These are phyloP conservation scores for Ambastaia sidthimunki DNA, from an alignment of 2,797 vertebrate species.

Conservation along the genomic window DNA sequence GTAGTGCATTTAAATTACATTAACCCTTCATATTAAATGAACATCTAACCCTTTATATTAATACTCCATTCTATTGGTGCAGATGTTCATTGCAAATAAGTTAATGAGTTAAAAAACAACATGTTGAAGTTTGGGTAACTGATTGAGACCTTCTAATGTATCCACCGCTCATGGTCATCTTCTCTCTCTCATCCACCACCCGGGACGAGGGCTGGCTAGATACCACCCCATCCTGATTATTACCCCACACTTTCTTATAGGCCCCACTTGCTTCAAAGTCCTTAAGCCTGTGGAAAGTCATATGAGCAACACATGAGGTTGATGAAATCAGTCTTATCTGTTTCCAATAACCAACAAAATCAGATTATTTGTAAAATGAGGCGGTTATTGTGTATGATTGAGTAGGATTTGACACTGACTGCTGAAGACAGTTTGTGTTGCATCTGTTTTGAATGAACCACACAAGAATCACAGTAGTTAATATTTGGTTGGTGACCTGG, in stretches of 20 bases:
- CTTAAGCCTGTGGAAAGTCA: slow-evolving; percentile 72
- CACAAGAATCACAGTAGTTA: slow-evolving; percentile 23
- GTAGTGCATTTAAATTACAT: too few species aligned
- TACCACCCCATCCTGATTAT: slow-evolving; percentile 77
- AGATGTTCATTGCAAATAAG: too few species aligned
- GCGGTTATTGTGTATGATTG: not conserved
- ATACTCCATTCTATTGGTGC: too few species aligned
- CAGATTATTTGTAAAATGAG: not conserved
- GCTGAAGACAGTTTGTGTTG: not conserved
- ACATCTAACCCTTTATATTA: too few species aligned
- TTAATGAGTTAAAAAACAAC: too few species aligned
- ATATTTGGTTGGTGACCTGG: not conserved
- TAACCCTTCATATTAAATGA: too few species aligned
- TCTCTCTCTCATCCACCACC: slow-evolving; percentile 80
- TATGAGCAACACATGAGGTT: slow-evolving; percentile 16
- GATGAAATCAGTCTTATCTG: not conserved
- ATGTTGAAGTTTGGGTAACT: too few species aligned
- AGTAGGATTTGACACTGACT: not conserved
- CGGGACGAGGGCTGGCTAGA: slow-evolving; percentile 81
- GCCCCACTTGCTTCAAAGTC: slow-evolving; percentile 77
- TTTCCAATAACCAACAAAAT: not conserved
- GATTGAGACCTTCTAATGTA: slow-evolving; percentile 77
- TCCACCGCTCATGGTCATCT: slow-evolving; percentile 85
- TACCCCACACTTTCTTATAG: slow-evolving; percentile 80
- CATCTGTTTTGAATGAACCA: slow-evolving; percentile 16